These are phyloP conservation scores for Agrilus cyanescens DNA, from an alignment of 2,888 invertebrate species.

Conservation along the genomic window DNA sequence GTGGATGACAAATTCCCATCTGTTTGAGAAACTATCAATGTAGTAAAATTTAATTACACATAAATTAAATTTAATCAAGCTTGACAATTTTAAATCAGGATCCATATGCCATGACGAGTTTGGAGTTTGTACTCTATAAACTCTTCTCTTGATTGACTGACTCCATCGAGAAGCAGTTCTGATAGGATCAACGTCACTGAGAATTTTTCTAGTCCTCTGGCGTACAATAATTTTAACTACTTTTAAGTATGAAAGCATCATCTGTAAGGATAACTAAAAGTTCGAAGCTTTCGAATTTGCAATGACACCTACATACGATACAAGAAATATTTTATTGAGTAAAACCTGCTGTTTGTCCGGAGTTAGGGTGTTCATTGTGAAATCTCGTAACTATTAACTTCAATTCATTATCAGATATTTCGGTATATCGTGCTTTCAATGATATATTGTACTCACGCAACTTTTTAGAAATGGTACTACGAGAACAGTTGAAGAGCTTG, in stretches of 20 bases:
- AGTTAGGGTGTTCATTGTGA: slow-evolving; percentile 4
- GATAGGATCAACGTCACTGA: slow-evolving; percentile 1
- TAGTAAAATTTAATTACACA: not conserved
- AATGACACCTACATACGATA: not conserved
- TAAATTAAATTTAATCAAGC: not conserved
- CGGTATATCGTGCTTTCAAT: not conserved
- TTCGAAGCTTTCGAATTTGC: not conserved
- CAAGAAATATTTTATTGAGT: not conserved
- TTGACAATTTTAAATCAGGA: slow-evolving; percentile 5
- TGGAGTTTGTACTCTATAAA: slow-evolving; percentile 1
- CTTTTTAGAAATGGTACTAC: not conserved
- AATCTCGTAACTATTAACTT: not conserved
- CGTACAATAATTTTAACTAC: slow-evolving; percentile 1
- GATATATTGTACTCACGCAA: slow-evolving; percentile 1
- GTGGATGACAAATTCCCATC: slow-evolving; percentile 6
- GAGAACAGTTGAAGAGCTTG: not conserved
- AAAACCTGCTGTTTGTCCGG: slow-evolving; percentile 2
- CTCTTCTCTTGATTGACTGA: slow-evolving; percentile 4
- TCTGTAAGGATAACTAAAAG: slow-evolving; percentile 2
- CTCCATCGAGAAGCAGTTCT: slow-evolving; percentile 6
- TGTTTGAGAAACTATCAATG: not conserved
- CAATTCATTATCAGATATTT: slow-evolving; percentile 3
- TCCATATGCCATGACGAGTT: slow-evolving; percentile 8
- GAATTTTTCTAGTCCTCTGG: not conserved
- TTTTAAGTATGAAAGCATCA: slow-evolving; percentile 4